phyloP scores from a whole-genome alignment of 2,888 invertebrate species.

The Eilema griseolum region DNA sequence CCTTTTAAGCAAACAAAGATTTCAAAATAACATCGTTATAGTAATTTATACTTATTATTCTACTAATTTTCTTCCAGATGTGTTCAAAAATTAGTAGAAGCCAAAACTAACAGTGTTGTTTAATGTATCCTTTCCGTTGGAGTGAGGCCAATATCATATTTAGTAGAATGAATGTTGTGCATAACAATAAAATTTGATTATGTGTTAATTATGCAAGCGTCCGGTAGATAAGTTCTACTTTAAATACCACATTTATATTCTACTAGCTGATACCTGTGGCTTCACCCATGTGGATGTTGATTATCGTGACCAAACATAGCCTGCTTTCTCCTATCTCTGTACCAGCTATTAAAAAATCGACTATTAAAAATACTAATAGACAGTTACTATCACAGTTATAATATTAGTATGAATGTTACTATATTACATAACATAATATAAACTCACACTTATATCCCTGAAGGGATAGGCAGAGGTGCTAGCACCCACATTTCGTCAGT shows the following conservation, averaged over 20 bases:
- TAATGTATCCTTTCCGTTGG: constrained; percentile 6
- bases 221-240: neutral
- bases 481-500: too few species aligned
- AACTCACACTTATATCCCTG: too few species aligned
- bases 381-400: too few species aligned
- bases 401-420: too few species aligned
- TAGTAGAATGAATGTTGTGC: neutral
- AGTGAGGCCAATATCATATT: constrained; percentile 3
- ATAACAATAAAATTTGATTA: constrained; percentile 10
- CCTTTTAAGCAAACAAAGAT: neutral
- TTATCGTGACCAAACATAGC: too few species aligned
- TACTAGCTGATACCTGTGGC: neutral
- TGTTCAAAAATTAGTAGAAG: neutral
- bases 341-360: too few species aligned
- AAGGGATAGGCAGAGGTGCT: too few species aligned
- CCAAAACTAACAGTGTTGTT: constrained; percentile 10
- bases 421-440: too few species aligned
- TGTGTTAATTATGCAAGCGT: constrained; percentile 10
- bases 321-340: too few species aligned
- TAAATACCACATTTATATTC: neutral
- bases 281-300: too few species aligned
- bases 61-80: neutral
- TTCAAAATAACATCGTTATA: neutral
- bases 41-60: neutral
- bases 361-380: too few species aligned